Evolutionary conservation across 2,113 vertebrate genomes (phyloP).

Genomic region (Aldabrachelys gigantea): DNA sequence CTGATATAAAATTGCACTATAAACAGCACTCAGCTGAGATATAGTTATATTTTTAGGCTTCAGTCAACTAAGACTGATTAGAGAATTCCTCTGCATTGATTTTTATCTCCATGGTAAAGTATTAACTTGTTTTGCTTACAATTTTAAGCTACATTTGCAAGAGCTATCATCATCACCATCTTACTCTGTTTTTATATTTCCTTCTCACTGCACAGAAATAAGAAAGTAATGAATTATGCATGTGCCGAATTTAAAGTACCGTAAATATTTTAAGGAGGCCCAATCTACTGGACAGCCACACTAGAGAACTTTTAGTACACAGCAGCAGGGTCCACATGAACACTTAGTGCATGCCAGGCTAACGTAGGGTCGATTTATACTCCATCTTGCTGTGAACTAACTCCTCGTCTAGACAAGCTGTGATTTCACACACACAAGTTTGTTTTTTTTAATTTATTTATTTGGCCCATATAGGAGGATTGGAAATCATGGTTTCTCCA

Average conservation of each 20-base stretch:
- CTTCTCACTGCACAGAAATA: slow-evolving; percentile 33
- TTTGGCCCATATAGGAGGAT: not conserved
- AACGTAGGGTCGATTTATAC: not conserved
- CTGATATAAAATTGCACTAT: not conserved
- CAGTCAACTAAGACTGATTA: slow-evolving; percentile 17
- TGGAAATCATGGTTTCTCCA: not conserved
- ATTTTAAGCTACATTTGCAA: slow-evolving; percentile 53
- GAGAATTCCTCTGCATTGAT: slow-evolving; percentile 6
- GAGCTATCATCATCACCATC: not conserved
- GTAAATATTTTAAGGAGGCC: not conserved
- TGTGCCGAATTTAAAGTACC: slow-evolving; percentile 16
- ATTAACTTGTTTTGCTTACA: slow-evolving; percentile 38
- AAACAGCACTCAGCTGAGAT: not conserved
- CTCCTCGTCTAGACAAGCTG: not conserved
- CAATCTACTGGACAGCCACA: slow-evolving; percentile 1
- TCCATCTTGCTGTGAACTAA: not conserved
- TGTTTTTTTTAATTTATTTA: not conserved
- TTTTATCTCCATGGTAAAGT: not conserved
- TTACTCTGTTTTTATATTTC: slow-evolving; percentile 25
- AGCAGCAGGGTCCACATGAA: not conserved
- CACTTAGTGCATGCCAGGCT: not conserved
- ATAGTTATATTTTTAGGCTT: not conserved
- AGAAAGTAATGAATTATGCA: slow-evolving; percentile 42
- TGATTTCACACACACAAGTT: not conserved
- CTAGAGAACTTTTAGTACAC: not conserved